phyloP scores from a whole-genome alignment of 2,888 invertebrate species.

The Alentia gelatinosa region DNA sequence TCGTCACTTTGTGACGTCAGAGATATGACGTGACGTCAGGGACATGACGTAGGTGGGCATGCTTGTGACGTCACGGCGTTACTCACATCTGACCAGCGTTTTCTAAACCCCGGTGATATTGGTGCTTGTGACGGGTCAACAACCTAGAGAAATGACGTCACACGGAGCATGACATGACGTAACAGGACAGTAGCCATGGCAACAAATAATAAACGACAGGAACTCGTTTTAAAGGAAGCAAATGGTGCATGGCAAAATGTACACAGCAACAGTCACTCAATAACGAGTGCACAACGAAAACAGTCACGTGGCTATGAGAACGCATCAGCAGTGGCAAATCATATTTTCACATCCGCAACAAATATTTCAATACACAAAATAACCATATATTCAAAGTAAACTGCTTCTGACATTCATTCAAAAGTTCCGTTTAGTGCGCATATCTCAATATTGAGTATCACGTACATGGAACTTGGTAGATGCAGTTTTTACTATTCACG shows the following conservation, averaged over 20 bases:
- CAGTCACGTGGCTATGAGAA: too few relatives aligned
- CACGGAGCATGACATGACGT: conserved; percentile 27
- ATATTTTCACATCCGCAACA: too few relatives aligned
- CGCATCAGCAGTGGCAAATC: too few relatives aligned
- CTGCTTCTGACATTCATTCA: too few relatives aligned
- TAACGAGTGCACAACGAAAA: conserved; percentile 59
- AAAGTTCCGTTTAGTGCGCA: too few relatives aligned
- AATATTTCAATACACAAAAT: too few relatives aligned
- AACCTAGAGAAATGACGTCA: conserved; percentile 48
- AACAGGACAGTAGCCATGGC: neutral
- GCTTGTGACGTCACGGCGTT: conserved; percentile 15
- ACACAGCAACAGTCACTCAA: neutral
- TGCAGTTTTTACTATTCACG: too few relatives aligned
- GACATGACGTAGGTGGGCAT: neutral
- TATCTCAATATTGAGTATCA: too few relatives aligned
- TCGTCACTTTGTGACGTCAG: neutral
- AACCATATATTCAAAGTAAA: too few relatives aligned
- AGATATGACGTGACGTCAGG: neutral
- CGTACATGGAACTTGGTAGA: too few relatives aligned
- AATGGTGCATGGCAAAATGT: too few relatives aligned
- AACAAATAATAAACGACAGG: neutral
- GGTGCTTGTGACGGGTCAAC: conserved; percentile 31
- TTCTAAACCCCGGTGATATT: conserved; percentile 47
- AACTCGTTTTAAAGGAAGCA: too few relatives aligned
- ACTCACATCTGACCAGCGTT: conserved; percentile 51